Base-by-base conservation (phyloP, 1,140 invertebrate species). In the Vanessa atalanta region DNA sequence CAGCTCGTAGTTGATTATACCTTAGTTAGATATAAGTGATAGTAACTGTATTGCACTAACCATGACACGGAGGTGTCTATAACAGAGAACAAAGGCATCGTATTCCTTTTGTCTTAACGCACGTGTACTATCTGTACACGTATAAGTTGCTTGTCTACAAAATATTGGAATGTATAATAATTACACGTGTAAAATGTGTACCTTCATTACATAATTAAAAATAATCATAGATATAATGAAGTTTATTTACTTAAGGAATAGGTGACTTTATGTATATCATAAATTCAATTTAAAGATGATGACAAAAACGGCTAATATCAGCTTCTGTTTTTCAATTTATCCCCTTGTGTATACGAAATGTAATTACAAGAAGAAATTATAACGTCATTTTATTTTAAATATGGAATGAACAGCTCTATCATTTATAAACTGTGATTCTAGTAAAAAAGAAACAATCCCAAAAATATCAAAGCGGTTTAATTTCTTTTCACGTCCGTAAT, bases 21-120 rank as follows among this genome's bases (percentile, higher is more conserved):
- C 15, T 53, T 6, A n/a, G 15, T 55, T 16, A 20, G 16, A 20
- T 55, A 55, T 55, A 16, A 20, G 51, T n/a, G 16, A 55, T 55
- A 20, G 51, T 55, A 55, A 57, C 9, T 57, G 53, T 57, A 23
- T 57, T 23, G 53, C 20, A 23, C 20, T 57, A 57, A 57, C 53
- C 53, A 23, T 57, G 53, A 57, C 53, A 57, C 53, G 53, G 53
- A 20, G 53, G 53, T 57, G 53, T 57, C 53, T 57, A 12, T 66
- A 66, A 47, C 20, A 31, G 3, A 55, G 55, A 75, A 78, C 76
- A 79, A 82, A 77, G 73, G 75, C 72, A 64, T 79, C 73, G 70
- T 64, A 72, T 80, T 77, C 37, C 73, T 67, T 82, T 83, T 82
- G 80, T 83, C 76, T 78, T 16, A 23, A 37, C 75, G 72, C 82